Evolutionary conservation across 2,113 vertebrate genomes (phyloP).

Genomic region (Saccopteryx bilineata): DNA sequence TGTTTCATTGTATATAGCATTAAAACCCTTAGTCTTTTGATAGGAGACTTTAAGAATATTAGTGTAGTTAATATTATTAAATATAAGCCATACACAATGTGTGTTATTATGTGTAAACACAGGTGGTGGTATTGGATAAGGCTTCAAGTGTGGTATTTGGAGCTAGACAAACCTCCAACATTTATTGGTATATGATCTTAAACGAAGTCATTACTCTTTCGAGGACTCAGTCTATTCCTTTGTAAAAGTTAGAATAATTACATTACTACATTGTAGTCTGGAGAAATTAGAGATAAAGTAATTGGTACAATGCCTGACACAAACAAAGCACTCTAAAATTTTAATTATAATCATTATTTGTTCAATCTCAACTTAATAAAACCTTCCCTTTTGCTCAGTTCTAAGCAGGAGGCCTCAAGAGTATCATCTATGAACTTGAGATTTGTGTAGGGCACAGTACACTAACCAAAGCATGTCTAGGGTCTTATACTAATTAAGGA

Average conservation of each 20-base stretch:
- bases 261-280: not conserved
- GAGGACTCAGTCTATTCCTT: not conserved
- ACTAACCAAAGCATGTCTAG: not conserved
- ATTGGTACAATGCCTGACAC: not conserved
- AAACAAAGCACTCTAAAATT: conserved; percentile 16
- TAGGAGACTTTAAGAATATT: not conserved
- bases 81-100: not conserved
- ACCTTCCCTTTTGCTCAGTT: not conserved
- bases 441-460: not conserved
- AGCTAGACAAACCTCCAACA: not conserved
- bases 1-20: not conserved
- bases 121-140: not conserved
- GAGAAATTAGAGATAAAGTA: not conserved
- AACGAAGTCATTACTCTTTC: not conserved
- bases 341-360: conserved; percentile 19
- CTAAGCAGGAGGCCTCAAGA: not conserved
- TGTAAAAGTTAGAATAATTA: conserved; percentile 37
- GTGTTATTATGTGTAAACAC: not conserved
- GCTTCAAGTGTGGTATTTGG: not conserved
- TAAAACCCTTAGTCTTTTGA: not conserved
- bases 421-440: not conserved
- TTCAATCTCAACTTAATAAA: conserved; percentile 20
- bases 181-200: not conserved
- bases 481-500: not conserved
- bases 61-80: not conserved